Percentiles rank a stretch among this genome's conserved stretches.
These are phyloP conservation scores for Spea bombifrons DNA, from an alignment of 2,113 vertebrate genomes.

Conservation along the genomic window DNA sequence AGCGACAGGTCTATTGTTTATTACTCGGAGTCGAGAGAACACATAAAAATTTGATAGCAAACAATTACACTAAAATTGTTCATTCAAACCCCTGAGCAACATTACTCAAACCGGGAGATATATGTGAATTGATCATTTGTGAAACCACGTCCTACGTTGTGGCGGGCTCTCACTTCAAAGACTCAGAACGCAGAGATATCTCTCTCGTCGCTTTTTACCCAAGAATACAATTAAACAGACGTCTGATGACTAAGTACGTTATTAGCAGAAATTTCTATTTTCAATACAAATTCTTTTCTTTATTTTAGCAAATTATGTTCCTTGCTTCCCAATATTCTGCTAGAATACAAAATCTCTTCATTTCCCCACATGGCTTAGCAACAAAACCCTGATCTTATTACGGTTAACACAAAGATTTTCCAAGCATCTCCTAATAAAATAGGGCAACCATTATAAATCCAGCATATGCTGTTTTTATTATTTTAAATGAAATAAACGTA, in stretches of 20 bases:
- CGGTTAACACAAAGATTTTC: constrained; percentile 14
- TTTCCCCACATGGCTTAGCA: background rate
- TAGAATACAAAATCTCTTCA: background rate
- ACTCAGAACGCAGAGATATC: background rate
- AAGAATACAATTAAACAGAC: background rate
- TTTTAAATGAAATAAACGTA: constrained; percentile 29
- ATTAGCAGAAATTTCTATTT: constrained; percentile 26
- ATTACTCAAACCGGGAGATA: too few species aligned
- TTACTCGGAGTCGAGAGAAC: too few species aligned
- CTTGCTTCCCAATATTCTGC: background rate
- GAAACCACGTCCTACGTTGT: background rate
- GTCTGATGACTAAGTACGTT: background rate
- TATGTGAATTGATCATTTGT: background rate
- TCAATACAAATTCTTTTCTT: constrained; percentile 9
- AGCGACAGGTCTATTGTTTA: too few species aligned
- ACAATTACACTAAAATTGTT: too few species aligned
- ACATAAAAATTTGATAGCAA: too few species aligned
- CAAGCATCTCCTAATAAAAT: background rate
- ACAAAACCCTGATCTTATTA: constrained; percentile 23
- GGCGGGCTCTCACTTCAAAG: constrained; percentile 8
- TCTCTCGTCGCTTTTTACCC: background rate
- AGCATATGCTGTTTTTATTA: background rate
- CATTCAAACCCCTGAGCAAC: too few species aligned
- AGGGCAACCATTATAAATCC: background rate
- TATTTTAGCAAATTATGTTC: constrained; percentile 9